Base-by-base conservation (phyloP, 30 jellyfish, hydroid and myxozoan genomes). In the Hydractinia symbiolongicarpus region DNA sequence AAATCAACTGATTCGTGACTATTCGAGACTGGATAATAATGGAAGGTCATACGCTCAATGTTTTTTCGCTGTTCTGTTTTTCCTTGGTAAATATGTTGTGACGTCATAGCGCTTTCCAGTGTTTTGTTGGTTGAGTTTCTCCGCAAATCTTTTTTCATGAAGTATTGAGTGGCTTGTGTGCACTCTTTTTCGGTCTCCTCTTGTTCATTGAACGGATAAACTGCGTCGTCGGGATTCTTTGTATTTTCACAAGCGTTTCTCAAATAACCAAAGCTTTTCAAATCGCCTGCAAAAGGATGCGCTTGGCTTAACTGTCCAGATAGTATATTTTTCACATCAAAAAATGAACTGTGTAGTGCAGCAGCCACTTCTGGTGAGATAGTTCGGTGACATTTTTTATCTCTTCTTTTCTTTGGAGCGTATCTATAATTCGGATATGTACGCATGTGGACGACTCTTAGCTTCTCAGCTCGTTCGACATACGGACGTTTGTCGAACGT, bases 341-440 rank as follows among this genome's bases (percentile, higher is more conserved):
- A 92, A 75, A 87, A 78, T 4, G 95, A 91, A 75, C 84, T 88
- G 79, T 87, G 95, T 50, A 86, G 86, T 4, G 96, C 95, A 9
- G 96, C 98, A 19, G 98, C 96, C 0, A 84, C 79, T 69, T 92
- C 98, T 66, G 98, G 96, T 5, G 98, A 83, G 4, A 92, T 92
- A 94, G 81, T 87, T 49, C 96, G 66, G 62, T 87, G 98, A 21
- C 61, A 81, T 62, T 83, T 79, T 9, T 86, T 68, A 30, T 93
- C 96, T 61, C 82, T 93, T 88, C 79, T 85, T 84, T 88, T 93
- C 85, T 93, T 87, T 58, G 99, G 95, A 19, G 99, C 95, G 85
- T 93, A 93, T 5, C 99, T 93, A 54, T 93, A 93, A 54, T 93
- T 93, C 13, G 99, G 99, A 53, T 93, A 93, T 30, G 84, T 88